A percentile compares a stretch with the other conserved stretches of the same genome.
These are phyloP conservation scores for Carassius carassius DNA, from an alignment of 2,113 vertebrate species.

Conservation along the genomic window DNA sequence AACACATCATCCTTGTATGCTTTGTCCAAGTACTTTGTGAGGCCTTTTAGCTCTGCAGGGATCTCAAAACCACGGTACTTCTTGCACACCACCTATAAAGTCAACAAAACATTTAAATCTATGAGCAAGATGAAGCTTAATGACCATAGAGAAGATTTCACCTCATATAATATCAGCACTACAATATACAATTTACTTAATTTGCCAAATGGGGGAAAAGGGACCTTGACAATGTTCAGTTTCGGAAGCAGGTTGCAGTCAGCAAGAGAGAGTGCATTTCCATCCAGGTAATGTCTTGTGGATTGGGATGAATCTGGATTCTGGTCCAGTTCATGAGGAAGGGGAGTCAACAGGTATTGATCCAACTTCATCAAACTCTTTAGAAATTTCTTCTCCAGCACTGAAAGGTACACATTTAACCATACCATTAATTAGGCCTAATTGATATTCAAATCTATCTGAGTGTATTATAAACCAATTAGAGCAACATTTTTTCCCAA, in stretches of 20 bases:
- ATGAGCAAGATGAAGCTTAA: background rate
- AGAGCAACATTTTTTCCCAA: background rate
- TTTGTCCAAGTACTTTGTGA: constrained; percentile 80
- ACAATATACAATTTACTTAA: background rate
- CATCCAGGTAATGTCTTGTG: constrained; percentile 81
- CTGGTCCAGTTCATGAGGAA: constrained; percentile 74
- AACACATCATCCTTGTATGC: constrained; percentile 82
- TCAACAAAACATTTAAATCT: background rate
- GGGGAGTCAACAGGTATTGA: constrained; percentile 77
- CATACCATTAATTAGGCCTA: background rate
- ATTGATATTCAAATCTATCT: background rate
- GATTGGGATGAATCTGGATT: constrained; percentile 70
- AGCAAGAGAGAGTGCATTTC: constrained; percentile 80
- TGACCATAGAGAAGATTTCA: background rate
- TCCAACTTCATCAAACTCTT: constrained; percentile 82
- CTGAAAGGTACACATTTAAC: constrained; percentile 55
- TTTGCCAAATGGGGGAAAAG: background rate
- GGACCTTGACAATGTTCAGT: constrained; percentile 87
- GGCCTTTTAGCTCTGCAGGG: constrained; percentile 71
- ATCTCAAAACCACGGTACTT: constrained; percentile 82
- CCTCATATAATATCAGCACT: background rate
- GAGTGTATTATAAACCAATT: background rate
- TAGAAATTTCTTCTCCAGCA: constrained; percentile 79
- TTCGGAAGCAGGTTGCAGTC: constrained; percentile 94
- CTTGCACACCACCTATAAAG: constrained; percentile 81